Base-by-base conservation (phyloP, 1,140 invertebrate species). In the Caenorhabditis remanei region DNA sequence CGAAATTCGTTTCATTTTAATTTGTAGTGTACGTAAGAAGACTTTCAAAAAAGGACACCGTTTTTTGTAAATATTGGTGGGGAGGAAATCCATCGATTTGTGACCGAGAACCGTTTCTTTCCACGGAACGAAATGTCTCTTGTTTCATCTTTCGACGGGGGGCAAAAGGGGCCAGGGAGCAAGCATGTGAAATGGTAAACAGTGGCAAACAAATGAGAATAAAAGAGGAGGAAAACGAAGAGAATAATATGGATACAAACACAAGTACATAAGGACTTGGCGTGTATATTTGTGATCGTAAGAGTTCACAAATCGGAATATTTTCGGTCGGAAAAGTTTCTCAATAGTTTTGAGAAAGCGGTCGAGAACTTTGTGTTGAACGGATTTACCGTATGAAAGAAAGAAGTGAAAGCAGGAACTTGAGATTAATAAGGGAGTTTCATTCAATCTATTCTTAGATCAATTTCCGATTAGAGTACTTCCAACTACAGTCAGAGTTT, bases 231-330 rank as follows among this genome's bases (percentile, higher is more conserved):
- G 16, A 71, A 71, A 46, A 19, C 8, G n/a, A 43, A 71, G n/a
- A 32, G 65, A 71, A 71, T 71, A 43, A 71, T 71, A 71, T 71
- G 65, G 65, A 71, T 43, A 71, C 41, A 63, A 63, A 43, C 65
- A 71, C 41, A 71, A 71, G 65, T 71, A 71, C 65, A 71, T 71
- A 71, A 71, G 65, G 65, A 43, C 65, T 40, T 63, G 61, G 61
- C 61, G 61, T 63, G 61, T 63, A 32, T 71, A 71, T 71, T 71
- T 71, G 65, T 71, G 41, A 71, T 46, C 65, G 41, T 46, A 71
- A 71, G 65, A 71, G 65, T 71, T 71, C 65, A 71, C 4, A 71
- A 71, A 71, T 71, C 65, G 65, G 65, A 71, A 71, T 71, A 71
- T 71, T 71, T 71, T 43, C 41, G 40, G 14, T 14, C 40, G 32